Base-by-base conservation (phyloP, 1,140 invertebrate species). In the Steinernema khuongi region DNA sequence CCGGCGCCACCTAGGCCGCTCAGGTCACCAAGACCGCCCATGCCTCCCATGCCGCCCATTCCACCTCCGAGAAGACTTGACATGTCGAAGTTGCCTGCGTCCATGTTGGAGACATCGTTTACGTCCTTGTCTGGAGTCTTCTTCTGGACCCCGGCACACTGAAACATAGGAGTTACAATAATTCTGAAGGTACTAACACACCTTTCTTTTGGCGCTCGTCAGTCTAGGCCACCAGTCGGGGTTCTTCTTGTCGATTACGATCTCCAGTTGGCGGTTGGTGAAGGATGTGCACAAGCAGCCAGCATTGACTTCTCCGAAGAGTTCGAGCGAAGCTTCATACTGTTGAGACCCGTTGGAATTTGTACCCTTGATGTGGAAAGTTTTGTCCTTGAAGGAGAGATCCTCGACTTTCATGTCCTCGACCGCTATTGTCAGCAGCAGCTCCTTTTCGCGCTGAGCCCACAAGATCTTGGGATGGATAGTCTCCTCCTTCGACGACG, bases 151-250 rank as follows among this genome's bases (percentile, higher is more conserved):
- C 50, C 14, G 4, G 50, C 11, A 22, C 4, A 4, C 50, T 60
- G 50, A 60, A 60, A 60, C 26, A 41, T 7, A 7, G 7, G n/a
- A 41, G n/a, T 41, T n/a, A 41, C 36, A 41, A 29, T 77, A 18
- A 74, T 11, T 19, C 36, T 75, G 11, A 75, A 44, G 14, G 44
- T 31, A 1, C 1, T 30, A 74, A 43, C 70, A 22, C 36, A 80
- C 79, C 75, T 81, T 81, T 19, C 66, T 68, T 30, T 50, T 41
- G 1, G 69, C 74, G 33, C 74, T 80, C 30, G 77, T 44, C 18
- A 81, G 69, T 19, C 80, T 74, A 31, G 80, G 80, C 80, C 80
- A 81, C 80, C 80, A 81, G 60, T 83, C 78, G n/a, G 70, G 36
- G n/a, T 31, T 78, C 50, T 79, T 79, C 29, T 81, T 81, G 1